These are phyloP conservation scores for Eulemur mongoz DNA, from an alignment of 2,797 vertebrate genomes.

Conservation along the genomic window DNA sequence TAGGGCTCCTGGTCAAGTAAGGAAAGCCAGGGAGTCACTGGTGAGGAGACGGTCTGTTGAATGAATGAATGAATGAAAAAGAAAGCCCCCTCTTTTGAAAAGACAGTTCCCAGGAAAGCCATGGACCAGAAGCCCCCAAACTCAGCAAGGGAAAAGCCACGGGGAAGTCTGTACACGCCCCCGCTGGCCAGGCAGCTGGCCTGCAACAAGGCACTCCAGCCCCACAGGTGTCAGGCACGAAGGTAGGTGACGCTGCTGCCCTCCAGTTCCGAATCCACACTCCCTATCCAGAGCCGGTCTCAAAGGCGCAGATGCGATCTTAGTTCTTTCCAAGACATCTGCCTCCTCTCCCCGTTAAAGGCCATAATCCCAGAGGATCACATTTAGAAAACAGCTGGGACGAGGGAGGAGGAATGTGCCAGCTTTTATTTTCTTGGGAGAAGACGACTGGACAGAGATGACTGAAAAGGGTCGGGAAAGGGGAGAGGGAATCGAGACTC, in stretches of 20 bases:
- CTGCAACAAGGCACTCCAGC: neutral
- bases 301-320: neutral
- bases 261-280: neutral
- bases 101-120: constrained; percentile 14
- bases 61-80: neutral
- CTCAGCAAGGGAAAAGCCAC: neutral
- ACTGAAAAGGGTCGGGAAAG: neutral
- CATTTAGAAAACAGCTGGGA: neutral
- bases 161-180: neutral
- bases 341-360: neutral
- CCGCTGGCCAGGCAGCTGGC: neutral
- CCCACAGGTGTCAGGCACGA: constrained; percentile 72
- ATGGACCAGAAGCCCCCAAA: neutral
- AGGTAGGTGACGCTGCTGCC: constrained; percentile 1
- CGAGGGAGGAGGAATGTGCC: neutral
- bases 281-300: neutral
- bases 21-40: neutral
- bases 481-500: neutral
- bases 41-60: neutral
- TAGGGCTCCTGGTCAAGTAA: neutral
- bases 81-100: neutral
- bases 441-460: neutral
- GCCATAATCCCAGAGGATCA: constrained; percentile 8
- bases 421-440: neutral
- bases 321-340: neutral